These are phyloP conservation scores for Cybosia mesomella DNA, from an alignment of 2,888 invertebrate species.

Conservation along the genomic window DNA sequence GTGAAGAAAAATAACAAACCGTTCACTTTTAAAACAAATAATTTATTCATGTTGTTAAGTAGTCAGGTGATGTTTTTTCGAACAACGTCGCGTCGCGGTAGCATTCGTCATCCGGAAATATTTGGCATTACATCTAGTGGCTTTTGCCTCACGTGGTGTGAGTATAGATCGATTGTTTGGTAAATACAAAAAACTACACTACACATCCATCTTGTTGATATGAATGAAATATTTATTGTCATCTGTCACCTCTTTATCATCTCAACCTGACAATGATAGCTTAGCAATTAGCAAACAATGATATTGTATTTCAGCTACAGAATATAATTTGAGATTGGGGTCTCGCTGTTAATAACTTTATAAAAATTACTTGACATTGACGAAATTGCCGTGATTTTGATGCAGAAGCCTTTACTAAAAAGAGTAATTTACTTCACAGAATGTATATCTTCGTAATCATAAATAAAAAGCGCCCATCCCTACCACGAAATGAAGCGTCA, in stretches of 20 bases:
- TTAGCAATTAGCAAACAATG: neutral
- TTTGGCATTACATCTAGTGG: constrained; percentile 39
- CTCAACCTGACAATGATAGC: neutral
- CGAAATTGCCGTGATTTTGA: neutral
- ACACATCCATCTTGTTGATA: neutral
- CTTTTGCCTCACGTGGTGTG: constrained; percentile 16
- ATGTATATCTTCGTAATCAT: no score
- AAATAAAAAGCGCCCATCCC: neutral
- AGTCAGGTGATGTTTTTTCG: constrained; percentile 11
- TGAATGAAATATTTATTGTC: neutral
- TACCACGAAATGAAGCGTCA: neutral
- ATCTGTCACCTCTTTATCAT: neutral
- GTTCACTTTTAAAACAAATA: constrained; percentile 6
- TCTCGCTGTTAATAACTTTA: neutral
- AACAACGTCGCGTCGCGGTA: neutral
- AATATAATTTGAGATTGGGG: neutral
- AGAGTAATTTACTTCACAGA: no score
- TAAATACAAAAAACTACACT: constrained; percentile 16
- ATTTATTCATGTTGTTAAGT: neutral
- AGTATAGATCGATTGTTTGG: constrained; percentile 22
- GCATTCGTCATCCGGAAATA: constrained; percentile 46
- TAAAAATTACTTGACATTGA: neutral
- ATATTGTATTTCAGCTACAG: neutral
- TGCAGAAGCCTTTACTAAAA: no score
- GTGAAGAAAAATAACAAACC: neutral